Evolutionary conservation across 2,113 vertebrate species (phyloP), one percentile per base, ranked within the genome.

Genomic region (Calidris pygmaea): DNA sequence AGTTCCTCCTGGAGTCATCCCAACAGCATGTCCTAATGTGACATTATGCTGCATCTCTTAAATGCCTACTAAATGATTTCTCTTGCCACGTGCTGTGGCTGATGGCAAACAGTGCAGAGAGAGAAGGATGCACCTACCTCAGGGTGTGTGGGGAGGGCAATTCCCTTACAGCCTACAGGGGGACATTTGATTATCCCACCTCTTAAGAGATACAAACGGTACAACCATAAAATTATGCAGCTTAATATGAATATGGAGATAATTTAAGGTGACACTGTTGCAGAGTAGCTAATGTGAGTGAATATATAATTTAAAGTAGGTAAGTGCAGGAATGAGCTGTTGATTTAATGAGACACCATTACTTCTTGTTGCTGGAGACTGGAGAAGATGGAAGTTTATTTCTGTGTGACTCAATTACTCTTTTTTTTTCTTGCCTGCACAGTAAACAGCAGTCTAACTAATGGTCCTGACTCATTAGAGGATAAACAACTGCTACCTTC

Each of bases 271-370:
- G 18, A 73, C 32, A 27, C 23, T 39, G 6, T 82, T 91, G 67
- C 63, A 85, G 67, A 74, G 34, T 30, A 62, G 66, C 24, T 79
- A 91, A 80, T 39, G 19, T 41, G 35, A 83, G 79, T 59, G 70
- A 95, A 96, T 93, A 81, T 70, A 21, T 93, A 95, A 94, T 96
- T 94, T 95, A 87, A 95, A 91, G 74, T 60, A 77, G 50, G 30
- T 90, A 87, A 96, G 70, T 90, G 85, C 62, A 94, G 63, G 71
- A 92, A 89, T 77, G 52, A 96, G 37, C 15, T 91, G 67, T 73
- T 95, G 67, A 68, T 92, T 85, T 95, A 93, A 94, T 84, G 67
- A 91, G 52, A 70, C 13, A 35, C 32, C n/a, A 85, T 93, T 87
- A 58, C n/a, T 93, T 76, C 81, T 90, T 90, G 63, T 71, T 89